Conservation (phyloP, 2,888 invertebrate species). For the Lymantria monacha region DNA sequence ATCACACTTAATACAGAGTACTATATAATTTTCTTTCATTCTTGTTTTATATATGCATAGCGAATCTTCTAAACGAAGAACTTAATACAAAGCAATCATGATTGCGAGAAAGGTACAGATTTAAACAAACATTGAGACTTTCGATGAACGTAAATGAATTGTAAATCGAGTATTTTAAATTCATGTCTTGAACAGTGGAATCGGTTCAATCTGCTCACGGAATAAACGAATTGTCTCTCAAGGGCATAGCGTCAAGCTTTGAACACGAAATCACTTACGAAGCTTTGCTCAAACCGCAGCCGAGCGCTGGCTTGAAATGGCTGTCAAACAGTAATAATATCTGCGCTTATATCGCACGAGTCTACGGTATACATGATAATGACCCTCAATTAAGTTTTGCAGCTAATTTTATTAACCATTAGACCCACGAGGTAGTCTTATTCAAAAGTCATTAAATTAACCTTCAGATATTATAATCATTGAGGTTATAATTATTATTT, state of each 20-base stretch:
- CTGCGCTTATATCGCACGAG: slow-evolving; percentile 20
- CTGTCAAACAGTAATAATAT: slow-evolving; percentile 30
- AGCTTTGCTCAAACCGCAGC: slow-evolving; percentile 32
- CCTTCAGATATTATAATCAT: too few relatives aligned
- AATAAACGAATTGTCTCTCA: slow-evolving; percentile 53
- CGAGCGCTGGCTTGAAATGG: slow-evolving; percentile 10
- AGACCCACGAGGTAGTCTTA: too few relatives aligned
- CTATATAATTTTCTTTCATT: too few relatives aligned
- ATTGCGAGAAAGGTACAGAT: slow-evolving; percentile 37
- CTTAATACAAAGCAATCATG: slow-evolving; percentile 39
- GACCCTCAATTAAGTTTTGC: too few relatives aligned
- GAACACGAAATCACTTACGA: slow-evolving; percentile 52
- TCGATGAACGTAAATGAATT: slow-evolving; percentile 40
- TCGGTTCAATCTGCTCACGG: slow-evolving; percentile 47
- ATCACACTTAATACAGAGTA: too few relatives aligned
- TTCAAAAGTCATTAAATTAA: too few relatives aligned
- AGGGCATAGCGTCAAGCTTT: slow-evolving; percentile 45
- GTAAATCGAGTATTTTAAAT: slow-evolving; percentile 51
- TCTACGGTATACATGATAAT: slow-evolving; percentile 30
- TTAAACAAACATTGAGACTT: slow-evolving; percentile 37
- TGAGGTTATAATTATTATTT: too few relatives aligned
- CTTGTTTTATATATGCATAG: too few relatives aligned
- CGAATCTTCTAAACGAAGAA: too few relatives aligned
- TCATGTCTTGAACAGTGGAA: slow-evolving; percentile 50
- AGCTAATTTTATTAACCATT: too few relatives aligned